Evolutionary conservation across 2,797 vertebrate species (phyloP).

Genomic region (Vireo griseus): DNA sequence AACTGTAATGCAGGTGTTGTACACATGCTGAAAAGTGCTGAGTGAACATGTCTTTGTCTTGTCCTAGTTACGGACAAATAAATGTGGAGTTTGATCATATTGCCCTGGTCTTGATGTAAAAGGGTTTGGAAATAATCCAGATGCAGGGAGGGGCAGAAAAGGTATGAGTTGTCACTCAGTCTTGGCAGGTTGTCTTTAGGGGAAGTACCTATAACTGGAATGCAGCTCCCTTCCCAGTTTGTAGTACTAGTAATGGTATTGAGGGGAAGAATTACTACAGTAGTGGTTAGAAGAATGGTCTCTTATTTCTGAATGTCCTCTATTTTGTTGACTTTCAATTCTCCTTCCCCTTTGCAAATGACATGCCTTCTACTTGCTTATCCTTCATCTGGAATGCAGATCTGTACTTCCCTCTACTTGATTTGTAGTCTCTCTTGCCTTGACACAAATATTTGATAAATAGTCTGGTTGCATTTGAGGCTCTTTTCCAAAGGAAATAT

Average conservation of each 20-base stretch:
- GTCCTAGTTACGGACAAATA: neutral
- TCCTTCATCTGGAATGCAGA: conserved; percentile 49
- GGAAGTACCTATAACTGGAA: neutral
- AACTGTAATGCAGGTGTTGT: neutral
- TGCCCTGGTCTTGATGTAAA: neutral
- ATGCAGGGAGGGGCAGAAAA: neutral
- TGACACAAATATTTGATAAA: conserved; percentile 38
- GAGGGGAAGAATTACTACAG: neutral
- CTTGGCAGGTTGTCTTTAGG: neutral
- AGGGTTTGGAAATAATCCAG: neutral
- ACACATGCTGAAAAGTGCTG: neutral
- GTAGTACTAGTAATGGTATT: neutral
- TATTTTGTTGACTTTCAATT: neutral
- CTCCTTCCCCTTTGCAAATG: neutral
- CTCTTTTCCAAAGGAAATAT: conserved; percentile 1
- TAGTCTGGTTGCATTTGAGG: conserved; percentile 3
- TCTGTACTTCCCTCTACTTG: neutral
- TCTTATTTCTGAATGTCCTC: neutral
- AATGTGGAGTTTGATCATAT: conserved; percentile 1
- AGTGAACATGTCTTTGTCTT: neutral
- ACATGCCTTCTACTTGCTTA: neutral
- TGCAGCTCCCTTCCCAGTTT: neutral
- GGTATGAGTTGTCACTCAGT: neutral
- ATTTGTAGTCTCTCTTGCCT: conserved; percentile 11
- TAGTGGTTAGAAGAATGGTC: neutral